These are phyloP conservation scores for Platanista minor DNA, from an alignment of 2,113 vertebrate species.

Conservation along the genomic window DNA sequence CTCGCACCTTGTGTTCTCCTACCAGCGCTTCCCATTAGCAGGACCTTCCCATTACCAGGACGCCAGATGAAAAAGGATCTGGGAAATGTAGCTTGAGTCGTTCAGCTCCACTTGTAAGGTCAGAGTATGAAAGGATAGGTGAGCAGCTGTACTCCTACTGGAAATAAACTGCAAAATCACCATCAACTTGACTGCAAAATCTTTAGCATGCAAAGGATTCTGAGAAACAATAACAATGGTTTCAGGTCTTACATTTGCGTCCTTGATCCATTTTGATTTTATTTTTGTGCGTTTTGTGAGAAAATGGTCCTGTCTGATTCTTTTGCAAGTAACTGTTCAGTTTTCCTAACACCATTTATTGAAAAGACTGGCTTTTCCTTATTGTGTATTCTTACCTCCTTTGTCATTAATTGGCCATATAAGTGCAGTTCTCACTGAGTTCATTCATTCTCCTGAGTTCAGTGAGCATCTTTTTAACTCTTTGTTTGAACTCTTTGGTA, in stretches of 20 bases:
- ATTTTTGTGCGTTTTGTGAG: neutral
- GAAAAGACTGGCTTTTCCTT: neutral
- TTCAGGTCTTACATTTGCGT: neutral
- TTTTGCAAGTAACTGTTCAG: neutral
- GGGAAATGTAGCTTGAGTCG: neutral
- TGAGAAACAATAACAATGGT: neutral
- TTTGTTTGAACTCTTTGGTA: neutral
- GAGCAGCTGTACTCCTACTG: neutral
- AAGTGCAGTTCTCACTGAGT: neutral
- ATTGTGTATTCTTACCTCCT: neutral
- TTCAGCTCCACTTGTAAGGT: neutral
- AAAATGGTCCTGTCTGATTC: neutral
- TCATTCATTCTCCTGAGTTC: neutral
- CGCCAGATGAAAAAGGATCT: neutral
- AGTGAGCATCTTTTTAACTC: neutral
- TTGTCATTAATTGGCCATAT: neutral
- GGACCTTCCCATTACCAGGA: neutral
- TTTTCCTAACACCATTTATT: neutral
- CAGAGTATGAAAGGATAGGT: neutral
- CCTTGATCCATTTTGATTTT: neutral
- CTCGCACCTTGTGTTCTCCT: neutral
- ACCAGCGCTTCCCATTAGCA: neutral
- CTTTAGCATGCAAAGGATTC: neutral
- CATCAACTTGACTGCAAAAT: neutral
- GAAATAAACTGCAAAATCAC: neutral